Percentiles rank a stretch among this genome's conserved stretches.
These are phyloP conservation scores for Panurus biarmicus DNA, from an alignment of 2,113 vertebrate genomes.

Conservation along the genomic window DNA sequence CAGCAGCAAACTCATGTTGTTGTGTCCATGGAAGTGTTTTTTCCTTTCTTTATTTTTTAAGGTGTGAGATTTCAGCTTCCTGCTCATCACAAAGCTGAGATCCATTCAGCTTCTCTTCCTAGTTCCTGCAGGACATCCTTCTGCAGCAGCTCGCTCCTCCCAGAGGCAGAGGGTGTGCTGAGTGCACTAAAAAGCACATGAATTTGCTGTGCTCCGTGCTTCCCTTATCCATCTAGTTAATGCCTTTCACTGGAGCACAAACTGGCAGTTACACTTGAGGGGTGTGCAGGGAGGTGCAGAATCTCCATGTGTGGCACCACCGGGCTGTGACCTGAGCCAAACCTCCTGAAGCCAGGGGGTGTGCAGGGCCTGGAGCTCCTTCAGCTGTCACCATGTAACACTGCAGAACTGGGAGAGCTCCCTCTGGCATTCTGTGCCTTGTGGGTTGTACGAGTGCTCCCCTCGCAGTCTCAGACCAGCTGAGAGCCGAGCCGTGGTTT, in stretches of 20 bases:
- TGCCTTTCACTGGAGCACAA: not conserved
- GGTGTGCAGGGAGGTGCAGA: not conserved
- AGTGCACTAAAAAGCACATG: not conserved
- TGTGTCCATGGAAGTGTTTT: not conserved
- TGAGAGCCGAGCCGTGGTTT: not conserved
- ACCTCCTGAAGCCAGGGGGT: fast-evolving
- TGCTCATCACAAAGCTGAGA: not conserved
- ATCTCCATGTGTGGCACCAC: fast-evolving
- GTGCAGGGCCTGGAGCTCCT: not conserved
- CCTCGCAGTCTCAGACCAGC: not conserved
- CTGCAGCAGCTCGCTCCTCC: not conserved
- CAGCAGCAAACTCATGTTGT: not conserved
- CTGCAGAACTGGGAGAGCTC: not conserved
- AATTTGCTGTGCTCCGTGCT: not conserved
- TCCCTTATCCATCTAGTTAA: not conserved
- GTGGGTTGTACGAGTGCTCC: not conserved
- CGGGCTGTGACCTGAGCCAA: not conserved
- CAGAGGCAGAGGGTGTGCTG: not conserved
- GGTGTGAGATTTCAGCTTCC: not conserved
- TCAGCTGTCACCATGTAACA: fast-evolving
- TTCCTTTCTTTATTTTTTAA: not conserved
- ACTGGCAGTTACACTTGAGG: not conserved
- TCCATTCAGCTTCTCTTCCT: not conserved
- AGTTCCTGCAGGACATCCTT: not conserved
- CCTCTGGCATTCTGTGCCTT: not conserved